Evolutionary conservation across 2,888 invertebrate genomes (phyloP), one percentile per base, ranked within the genome.

Genomic region (Drosophila robusta): DNA sequence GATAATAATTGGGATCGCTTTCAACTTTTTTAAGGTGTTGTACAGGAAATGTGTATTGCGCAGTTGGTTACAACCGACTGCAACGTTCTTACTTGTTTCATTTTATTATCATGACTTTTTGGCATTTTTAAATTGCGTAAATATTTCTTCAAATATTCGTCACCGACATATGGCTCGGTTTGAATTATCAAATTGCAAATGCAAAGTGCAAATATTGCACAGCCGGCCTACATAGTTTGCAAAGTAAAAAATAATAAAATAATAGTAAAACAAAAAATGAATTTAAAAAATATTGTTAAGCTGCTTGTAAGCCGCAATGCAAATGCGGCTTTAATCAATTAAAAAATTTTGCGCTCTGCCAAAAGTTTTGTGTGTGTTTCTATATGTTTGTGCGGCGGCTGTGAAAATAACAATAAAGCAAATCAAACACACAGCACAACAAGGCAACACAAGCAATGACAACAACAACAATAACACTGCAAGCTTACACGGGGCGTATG

Each of bases 281-380:
- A 74, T 69, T 51, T 64, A 73, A 68, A 70, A 65, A 65, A 38
- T 38, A 66, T 67, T 83, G 80, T 75, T 77, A 87, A 87, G 89
- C 89, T 74, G 75, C 73, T 78, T 78, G 87, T 87, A 87, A 87
- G 88, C 78, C 83, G 72, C 74, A 78, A 76, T 77, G 87, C 87
- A 87, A 89, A 87, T 89, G 80, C 80, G 89, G 88, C 86, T 87
- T 89, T 87, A 86, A 89, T 89, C 87, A 87, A 87, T 87, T 89
- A 87, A 89, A 89, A 87, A 89, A 75, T 79, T 66, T 77, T 77
- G 55, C 54, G 69, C 65, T 70, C 71, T 78, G 76, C 75, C 70
- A 75, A 78, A 87, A 76, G 65, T 80, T 70, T 51, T 58, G 54
- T 55, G 47, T 42, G 55, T 46, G 22, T 52, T 49, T 41, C 42